Evolutionary conservation across 2,113 vertebrate species (phyloP), one percentile per base, ranked within the genome.

Genomic region (Oryzias javanicus): DNA sequence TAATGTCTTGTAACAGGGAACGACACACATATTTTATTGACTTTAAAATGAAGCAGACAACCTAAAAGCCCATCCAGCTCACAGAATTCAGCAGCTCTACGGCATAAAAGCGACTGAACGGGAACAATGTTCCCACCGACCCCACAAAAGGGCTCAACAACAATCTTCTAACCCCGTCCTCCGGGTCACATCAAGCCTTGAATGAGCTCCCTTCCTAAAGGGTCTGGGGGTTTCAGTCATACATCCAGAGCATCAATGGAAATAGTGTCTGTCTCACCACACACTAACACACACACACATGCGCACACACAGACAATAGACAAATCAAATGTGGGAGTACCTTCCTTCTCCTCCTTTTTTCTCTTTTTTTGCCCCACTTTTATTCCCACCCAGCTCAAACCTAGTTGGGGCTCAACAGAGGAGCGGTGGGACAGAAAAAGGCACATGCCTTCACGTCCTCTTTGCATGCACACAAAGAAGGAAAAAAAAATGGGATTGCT

Each of bases 401-500:
- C 79, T 85, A 76, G 72, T 70, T 61, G 59, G 68, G 66, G 65
- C 64, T 81, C 74, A 76, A 78, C 69, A 72, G 82, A 69, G 76
- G 77, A 78, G 76, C 84, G 72, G 79, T 52, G 51, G 55, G 61
- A 80, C 74, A 86, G 83, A 86, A 85, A 35, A 88, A 82, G 87
- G 82, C 77, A 78, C 88, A 92, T 91, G 89, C 89, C 87, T 91
- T 89, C 90, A 92, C 87, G 89, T 91, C 85, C 68, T 54, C 74
- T 86, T 80, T 55, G 42, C 78, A 85, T 68, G 64, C 82, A 84
- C 55, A 88, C 74, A 85, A 87, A 85, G 71, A 55, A 72, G 66
- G 80, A 75, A 84, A 82, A 72, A 68, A 81, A 75, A 84, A 84
- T 79, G 79, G 59, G 75, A 88, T 73, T 74, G 79, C 82, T 84